phyloP scores from a whole-genome alignment of 2,113 vertebrate genomes.

The Trogon melanurus region DNA sequence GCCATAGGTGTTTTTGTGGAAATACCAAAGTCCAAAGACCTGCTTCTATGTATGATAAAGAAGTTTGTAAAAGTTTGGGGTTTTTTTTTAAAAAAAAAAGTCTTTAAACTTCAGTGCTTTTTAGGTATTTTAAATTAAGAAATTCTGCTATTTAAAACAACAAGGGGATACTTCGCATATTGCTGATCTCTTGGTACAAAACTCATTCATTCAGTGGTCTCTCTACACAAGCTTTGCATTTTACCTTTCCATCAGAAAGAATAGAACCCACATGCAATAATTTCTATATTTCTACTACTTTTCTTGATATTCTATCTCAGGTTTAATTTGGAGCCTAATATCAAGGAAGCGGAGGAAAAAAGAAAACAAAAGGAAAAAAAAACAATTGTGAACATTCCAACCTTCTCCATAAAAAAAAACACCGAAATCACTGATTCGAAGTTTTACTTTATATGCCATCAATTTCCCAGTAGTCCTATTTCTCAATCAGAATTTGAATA shows the following conservation, averaged over 20 bases:
- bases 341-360: neutral
- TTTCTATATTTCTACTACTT: slow-evolving; percentile 6
- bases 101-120: neutral
- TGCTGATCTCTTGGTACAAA: slow-evolving; percentile 2
- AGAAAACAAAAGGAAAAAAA: neutral
- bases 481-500: slow-evolving; percentile 81
- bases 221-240: neutral
- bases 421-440: slow-evolving; percentile 61
- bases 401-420: neutral
- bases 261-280: neutral
- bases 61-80: neutral
- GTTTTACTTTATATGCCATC: slow-evolving; percentile 66
- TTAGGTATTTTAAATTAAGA: neutral
- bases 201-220: neutral
- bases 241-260: neutral
- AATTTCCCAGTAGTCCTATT: slow-evolving; percentile 75
- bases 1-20: neutral
- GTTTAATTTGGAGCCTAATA: slow-evolving; percentile 43
- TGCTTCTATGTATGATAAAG: neutral
- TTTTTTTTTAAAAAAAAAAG: neutral
- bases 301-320: neutral
- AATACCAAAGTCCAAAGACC: neutral
- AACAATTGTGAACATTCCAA: slow-evolving; percentile 6
- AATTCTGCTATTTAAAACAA: neutral
- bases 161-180: neutral